Percentiles rank a stretch among this genome's conserved stretches.
Conservation (phyloP, 2,888 invertebrate genomes). For the Trissolcus japonicus region DNA sequence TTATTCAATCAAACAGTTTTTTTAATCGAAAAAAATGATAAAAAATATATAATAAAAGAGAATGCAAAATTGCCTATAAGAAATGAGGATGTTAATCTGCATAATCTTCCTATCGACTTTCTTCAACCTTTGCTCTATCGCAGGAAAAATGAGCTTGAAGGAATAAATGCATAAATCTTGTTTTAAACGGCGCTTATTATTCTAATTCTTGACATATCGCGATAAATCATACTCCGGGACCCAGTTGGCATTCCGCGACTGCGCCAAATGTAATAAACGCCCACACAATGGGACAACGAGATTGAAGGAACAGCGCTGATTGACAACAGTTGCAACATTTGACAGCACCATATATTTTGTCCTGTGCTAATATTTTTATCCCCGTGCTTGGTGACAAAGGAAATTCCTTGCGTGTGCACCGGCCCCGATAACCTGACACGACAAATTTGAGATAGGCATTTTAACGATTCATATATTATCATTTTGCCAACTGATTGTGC, state of each 20-base stretch:
- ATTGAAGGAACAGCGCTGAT: conserved; percentile 46
- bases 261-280: conserved; percentile 57
- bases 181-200: conserved; percentile 10
- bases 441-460: conserved; percentile 42
- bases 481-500: conserved; percentile 31
- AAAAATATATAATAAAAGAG: no score
- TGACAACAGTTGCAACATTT: conserved; percentile 54
- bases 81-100: conserved; percentile 11
- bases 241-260: conserved; percentile 47
- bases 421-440: conserved; percentile 26
- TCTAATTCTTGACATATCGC: conserved; percentile 60
- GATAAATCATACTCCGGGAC: conserved; percentile 59
- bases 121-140: conserved; percentile 55
- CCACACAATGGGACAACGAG: conserved; percentile 40
- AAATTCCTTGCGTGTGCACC: conserved; percentile 37
- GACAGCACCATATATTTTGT: conserved; percentile 45
- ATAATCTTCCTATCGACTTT: conserved; percentile 55
- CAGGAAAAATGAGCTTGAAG: not conserved
- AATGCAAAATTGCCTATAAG: no score
- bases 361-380: conserved; percentile 14
- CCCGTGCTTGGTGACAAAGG: conserved; percentile 32
- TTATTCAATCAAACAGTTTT: no score
- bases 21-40: no score
- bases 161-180: conserved; percentile 49
- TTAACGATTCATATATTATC: conserved; percentile 43